phyloP scores from a whole-genome alignment of 2,888 invertebrate species.

The Acanthosoma haemorrhoidale region DNA sequence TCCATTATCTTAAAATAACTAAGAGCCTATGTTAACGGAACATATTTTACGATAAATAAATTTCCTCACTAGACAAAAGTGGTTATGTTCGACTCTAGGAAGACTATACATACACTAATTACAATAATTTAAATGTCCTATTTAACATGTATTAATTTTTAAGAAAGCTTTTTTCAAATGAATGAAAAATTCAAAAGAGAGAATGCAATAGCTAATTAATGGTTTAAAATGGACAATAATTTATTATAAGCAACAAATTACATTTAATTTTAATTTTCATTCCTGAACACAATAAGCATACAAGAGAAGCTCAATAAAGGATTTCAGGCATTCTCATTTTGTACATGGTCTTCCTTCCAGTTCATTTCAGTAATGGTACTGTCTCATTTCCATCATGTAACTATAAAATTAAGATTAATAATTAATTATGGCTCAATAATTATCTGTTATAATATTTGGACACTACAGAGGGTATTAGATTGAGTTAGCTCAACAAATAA shows the following conservation, averaged over 20 bases:
- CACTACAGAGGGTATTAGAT: too few species aligned
- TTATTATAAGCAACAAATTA: neutral
- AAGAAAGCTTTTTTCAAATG: neutral
- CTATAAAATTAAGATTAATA: too few species aligned
- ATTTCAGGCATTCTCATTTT: conserved; percentile 15
- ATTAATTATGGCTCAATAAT: too few species aligned
- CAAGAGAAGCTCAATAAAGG: neutral
- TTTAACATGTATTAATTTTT: conserved; percentile 17
- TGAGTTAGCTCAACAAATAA: too few species aligned
- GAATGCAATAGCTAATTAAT: conserved; percentile 11
- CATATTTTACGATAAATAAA: conserved; percentile 7
- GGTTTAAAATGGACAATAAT: neutral
- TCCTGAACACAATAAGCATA: neutral
- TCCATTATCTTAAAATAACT: neutral
- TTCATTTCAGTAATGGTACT: neutral
- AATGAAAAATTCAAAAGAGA: conserved; percentile 1
- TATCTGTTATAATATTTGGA: too few species aligned
- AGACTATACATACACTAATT: conserved; percentile 25
- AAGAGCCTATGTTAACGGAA: neutral
- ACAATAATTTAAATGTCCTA: conserved; percentile 22
- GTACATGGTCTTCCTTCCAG: neutral
- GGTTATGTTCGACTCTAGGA: conserved; percentile 8
- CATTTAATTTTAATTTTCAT: neutral
- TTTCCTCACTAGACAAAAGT: neutral
- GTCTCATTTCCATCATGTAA: too few species aligned